Conservation (phyloP, 2,113 vertebrate species). For the Camelus dromedarius region DNA sequence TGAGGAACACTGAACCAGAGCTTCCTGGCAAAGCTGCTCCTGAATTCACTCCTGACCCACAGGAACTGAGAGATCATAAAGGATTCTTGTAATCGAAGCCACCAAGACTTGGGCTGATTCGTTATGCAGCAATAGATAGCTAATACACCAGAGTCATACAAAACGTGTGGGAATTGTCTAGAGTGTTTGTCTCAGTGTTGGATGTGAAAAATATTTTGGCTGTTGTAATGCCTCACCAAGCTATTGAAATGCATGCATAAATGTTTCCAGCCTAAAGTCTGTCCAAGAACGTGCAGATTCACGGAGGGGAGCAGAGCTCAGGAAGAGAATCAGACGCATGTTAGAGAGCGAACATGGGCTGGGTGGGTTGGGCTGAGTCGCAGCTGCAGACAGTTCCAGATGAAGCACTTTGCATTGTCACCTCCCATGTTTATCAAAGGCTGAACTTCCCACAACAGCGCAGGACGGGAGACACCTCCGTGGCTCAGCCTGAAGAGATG, state of each 20-base stretch:
- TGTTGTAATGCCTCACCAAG: background rate
- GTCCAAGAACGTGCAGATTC: slow-evolving; percentile 38
- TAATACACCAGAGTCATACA: background rate
- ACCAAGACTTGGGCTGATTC: background rate
- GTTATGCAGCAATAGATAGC: background rate
- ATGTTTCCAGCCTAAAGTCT: slow-evolving; percentile 58
- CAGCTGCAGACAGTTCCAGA: slow-evolving; percentile 67
- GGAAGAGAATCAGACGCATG: slow-evolving; percentile 52
- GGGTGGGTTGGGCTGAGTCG: slow-evolving; percentile 57
- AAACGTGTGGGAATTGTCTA: background rate
- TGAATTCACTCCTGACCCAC: background rate
- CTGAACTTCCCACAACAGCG: slow-evolving; percentile 13
- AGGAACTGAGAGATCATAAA: background rate
- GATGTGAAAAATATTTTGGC: slow-evolving; percentile 21
- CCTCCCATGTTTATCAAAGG: slow-evolving; percentile 62
- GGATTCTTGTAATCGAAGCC: background rate
- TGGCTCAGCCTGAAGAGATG: background rate
- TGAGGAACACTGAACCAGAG: background rate
- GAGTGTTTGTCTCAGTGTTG: background rate
- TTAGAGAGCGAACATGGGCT: slow-evolving; percentile 50
- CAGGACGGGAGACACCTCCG: rapidly evolving
- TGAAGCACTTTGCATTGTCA: slow-evolving; percentile 67
- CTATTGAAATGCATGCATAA: slow-evolving; percentile 61
- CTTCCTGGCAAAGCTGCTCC: background rate
- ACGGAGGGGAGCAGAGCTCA: slow-evolving; percentile 27